Conservation (phyloP, 2,888 invertebrate species). For the Coelopa pilipes region DNA sequence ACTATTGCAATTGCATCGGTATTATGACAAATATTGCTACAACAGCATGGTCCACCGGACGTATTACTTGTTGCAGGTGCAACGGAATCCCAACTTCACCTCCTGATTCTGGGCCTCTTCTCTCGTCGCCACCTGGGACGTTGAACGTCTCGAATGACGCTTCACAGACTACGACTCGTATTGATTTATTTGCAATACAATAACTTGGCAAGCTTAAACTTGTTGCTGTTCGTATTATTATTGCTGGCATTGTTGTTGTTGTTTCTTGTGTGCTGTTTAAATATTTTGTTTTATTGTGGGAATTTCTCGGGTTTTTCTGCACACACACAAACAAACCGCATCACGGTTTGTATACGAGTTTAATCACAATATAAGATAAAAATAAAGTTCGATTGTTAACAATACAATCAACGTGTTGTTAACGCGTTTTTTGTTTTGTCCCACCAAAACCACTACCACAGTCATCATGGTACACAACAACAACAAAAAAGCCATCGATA, state of each 20-base stretch:
- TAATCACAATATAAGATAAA: conserved; percentile 28
- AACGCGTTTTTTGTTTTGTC: conserved; percentile 16
- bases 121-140: too few species aligned
- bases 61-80: too few species aligned
- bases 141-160: too few species aligned
- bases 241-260: conserved; percentile 38
- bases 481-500: too few species aligned
- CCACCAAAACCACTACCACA: too few species aligned
- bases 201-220: conserved; percentile 26
- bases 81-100: too few species aligned
- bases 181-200: background rate
- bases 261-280: conserved; percentile 46
- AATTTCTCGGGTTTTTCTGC: conserved; percentile 68
- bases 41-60: too few species aligned
- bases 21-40: background rate
- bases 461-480: too few species aligned
- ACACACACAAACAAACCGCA: conserved; percentile 54
- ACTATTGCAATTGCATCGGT: too few species aligned
- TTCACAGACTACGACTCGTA: too few species aligned
- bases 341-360: conserved; percentile 3
- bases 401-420: conserved; percentile 21
- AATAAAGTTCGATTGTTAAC: conserved; percentile 23
- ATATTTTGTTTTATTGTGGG: conserved; percentile 59
- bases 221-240: conserved; percentile 28
- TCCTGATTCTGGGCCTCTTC: too few species aligned